Base-by-base conservation (phyloP, 92 coral and sea anemone genomes). In the Bergia sp. region DNA sequence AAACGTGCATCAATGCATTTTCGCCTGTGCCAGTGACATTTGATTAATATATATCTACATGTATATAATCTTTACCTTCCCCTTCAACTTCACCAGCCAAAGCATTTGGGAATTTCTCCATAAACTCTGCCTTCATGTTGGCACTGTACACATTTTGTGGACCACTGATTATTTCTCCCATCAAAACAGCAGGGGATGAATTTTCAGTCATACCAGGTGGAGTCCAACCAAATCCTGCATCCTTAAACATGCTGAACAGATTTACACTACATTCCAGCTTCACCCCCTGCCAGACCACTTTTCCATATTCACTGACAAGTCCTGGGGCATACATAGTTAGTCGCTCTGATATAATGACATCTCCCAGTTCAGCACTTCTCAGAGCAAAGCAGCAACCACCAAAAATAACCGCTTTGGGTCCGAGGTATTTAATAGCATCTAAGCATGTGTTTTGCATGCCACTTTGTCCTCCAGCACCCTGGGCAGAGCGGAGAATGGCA, bases 141-240 rank as follows among this genome's bases (percentile, higher is more conserved):
- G 36, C 65, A 50, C 41, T 85, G 55, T 41, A 47, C 57, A 71
- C 13, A 3, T 18, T 42, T 43, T 85, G 88, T 9, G 80, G 88
- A 36, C 88, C 88, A 85, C 88, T 85, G 53, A 85, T 21, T 0
- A 85, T n/a, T 61, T 69, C 64, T 69, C 88, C 88, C 42, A 61
- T 5, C n/a, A 69, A 80, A 21, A 85, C 80, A 18, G 76, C 64
- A 36, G 88, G 88, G 29, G 76, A 69, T 0, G 57, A 47, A 4
- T 37, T 38, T 15, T 37, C 53, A 15, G 57, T n/a, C 2, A 20
- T 4, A 42, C 80, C 78, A 0, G 80, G 77, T 23, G 64, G 78
- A 44, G 8, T 42, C 80, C 64, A 85, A 3, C 80, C 88, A 79
- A 44, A 47, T 5, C 10, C n/a, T 1, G 49, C 41, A 67, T 85